Evolutionary conservation across 2,113 vertebrate genomes (phyloP).

Genomic region (Muscicapa adusta): DNA sequence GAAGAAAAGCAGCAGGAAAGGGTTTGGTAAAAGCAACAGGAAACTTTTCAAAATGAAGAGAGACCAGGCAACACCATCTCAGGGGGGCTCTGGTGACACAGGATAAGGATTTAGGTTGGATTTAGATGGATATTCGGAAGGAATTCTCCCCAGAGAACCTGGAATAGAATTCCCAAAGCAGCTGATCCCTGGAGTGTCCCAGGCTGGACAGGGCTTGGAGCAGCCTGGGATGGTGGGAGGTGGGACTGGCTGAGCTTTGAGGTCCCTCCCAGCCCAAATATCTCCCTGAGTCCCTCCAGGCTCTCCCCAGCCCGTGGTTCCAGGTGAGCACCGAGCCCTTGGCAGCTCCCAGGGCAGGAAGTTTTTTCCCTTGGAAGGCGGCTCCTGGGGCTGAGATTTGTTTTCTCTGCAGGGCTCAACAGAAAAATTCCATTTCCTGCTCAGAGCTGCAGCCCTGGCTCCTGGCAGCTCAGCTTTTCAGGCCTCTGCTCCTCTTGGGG

Average conservation of each 20-base stretch:
- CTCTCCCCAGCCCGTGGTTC: neutral
- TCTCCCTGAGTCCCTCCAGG: accelerated
- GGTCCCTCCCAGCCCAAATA: neutral
- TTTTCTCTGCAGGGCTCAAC: conserved; percentile 3
- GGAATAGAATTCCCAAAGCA: neutral
- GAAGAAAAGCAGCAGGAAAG: neutral
- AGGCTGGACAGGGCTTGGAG: neutral
- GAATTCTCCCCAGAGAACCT: neutral
- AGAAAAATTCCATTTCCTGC: neutral
- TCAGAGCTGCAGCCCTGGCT: neutral
- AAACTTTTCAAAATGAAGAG: neutral
- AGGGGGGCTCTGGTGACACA: accelerated
- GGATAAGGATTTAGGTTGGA: neutral
- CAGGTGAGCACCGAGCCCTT: accelerated
- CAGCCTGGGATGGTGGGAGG: accelerated
- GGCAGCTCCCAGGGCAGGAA: neutral
- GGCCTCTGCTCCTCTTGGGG: neutral
- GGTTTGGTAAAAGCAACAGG: neutral
- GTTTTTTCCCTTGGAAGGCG: neutral
- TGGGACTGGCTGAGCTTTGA: neutral
- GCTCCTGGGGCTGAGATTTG: neutral
- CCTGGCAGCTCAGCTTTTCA: neutral
- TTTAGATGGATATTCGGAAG: neutral
- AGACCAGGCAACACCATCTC: accelerated
- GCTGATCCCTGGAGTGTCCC: neutral